Base-by-base conservation (phyloP, 1,140 invertebrate genomes). In the Drosophila asahinai region DNA sequence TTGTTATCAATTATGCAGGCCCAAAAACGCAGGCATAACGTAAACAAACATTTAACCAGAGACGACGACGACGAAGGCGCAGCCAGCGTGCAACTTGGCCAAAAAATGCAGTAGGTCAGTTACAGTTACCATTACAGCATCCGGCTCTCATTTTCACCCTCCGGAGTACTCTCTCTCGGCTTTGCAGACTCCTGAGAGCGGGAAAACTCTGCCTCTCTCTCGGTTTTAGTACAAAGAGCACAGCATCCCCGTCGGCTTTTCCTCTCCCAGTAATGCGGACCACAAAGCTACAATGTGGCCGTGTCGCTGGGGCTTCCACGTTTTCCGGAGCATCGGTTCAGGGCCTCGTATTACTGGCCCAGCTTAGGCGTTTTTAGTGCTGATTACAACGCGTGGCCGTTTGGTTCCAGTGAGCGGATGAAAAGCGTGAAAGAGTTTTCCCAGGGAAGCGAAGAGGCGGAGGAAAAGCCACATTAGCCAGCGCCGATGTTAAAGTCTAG, bases 311-410 rank as follows among this genome's bases (percentile, higher is more conserved):
- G 42, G 38, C 40, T 57, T n/a, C 8, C 48, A 54, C 49, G 19
- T 48, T 66, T 47, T 52, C 52, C 22, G 25, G 40, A 71, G 42
- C 54, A 43, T 74, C 58, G 73, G 68, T 38, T 59, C 42, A 30
- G 64, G 73, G 22, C 52, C 67, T 77, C 72, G 66, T 64, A 67
- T 90, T 89, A 84, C 70, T 90, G 63, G 73, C 62, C 62, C 65
- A 89, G 77, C 83, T 83, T 77, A 75, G 81, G 61, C 47, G 78
- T 77, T 77, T 90, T 90, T 86, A 90, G 86, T 90, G 86, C 86
- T 90, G 81, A 90, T 90, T 91, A 90, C 86, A 90, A 90, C 86
- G 86, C 86, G 86, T 90, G 66, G 66, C 81, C 81, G 86, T 82
- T 68, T 86, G 86, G 86, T 90, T 90, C 67, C 75, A 65, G 42